A percentile compares a stretch with the other conserved stretches of the same genome.
These are phyloP conservation scores for Vanessa cardui DNA, from an alignment of 2,888 invertebrate genomes.

Conservation along the genomic window DNA sequence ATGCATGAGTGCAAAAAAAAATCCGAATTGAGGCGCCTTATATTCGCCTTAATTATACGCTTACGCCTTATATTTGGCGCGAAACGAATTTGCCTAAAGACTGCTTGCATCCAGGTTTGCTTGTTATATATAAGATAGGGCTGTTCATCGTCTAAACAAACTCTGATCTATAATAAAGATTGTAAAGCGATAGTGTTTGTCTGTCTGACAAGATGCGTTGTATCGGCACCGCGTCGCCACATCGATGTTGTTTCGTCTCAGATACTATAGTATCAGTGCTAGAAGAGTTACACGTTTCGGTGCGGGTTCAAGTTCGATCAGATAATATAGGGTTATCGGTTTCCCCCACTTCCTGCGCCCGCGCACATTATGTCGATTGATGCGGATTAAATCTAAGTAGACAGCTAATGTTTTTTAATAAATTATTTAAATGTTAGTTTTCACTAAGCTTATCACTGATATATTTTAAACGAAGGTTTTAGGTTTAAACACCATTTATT, in stretches of 20 bases:
- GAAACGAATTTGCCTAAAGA: no score
- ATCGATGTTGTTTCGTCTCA: neutral
- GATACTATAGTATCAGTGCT: constrained; percentile 1
- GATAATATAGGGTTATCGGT: constrained; percentile 32
- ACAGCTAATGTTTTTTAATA: neutral
- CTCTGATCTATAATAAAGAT: neutral
- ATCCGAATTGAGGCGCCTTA: no score
- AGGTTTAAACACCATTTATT: no score
- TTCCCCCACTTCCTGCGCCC: constrained; percentile 11
- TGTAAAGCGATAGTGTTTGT: neutral
- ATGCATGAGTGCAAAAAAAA: no score
- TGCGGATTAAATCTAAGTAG: constrained; percentile 10
- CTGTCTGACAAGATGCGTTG: neutral
- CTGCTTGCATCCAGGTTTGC: no score
- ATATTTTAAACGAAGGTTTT: no score
- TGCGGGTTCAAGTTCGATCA: constrained; percentile 29
- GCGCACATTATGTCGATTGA: constrained; percentile 14
- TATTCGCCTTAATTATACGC: no score
- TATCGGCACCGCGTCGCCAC: neutral
- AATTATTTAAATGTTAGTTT: no score
- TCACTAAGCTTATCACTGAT: no score
- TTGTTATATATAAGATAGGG: no score
- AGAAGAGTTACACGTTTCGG: constrained; percentile 25
- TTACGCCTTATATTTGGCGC: no score
- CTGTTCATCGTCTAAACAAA: no score